Base-by-base conservation (phyloP, 2,888 invertebrate genomes). In the Trissoscelio sp. region DNA sequence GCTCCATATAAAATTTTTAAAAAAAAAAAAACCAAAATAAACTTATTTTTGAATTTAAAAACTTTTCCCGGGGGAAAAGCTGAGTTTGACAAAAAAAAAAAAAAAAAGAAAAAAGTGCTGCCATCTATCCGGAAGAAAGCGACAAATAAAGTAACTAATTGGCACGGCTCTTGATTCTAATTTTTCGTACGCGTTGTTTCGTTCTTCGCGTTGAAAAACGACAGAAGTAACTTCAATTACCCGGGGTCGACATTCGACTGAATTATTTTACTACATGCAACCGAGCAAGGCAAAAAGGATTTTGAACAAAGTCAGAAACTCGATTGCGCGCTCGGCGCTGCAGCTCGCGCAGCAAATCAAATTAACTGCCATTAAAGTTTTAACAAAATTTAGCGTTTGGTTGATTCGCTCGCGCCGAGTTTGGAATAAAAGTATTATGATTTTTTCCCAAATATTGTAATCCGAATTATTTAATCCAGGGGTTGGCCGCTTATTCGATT, bases 311-410 rank as follows among this genome's bases (percentile, higher is more conserved):
- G 78, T 78, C 70, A 58, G 78, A 70, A 78, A 70, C 64, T 70
- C 70, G 64, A 78, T 78, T 78, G 78, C 70, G 28, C 20, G n/a
- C n/a, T n/a, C 55, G 24, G 46, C n/a, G n/a, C 62, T 62, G 70
- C 12, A 62, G 70, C 62, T 62, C 69, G 55, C 78, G 46, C 58
- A 31, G 39, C 46, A 78, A 78, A 78, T 78, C 78, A 70, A 70
- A 78, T 78, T 78, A 78, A 70, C 57, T 57, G 64, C 78, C 57
- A 70, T 78, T 78, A 78, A 78, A 78, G 78, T 78, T 78, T 70
- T 78, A 70, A 70, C 64, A 28, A 64, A 78, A 78, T 78, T 78
- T 78, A 70, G 57, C 78, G 64, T 78, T 51, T 64, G 70, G 70
- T 64, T 78, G 78, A 73, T 72, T 79, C 72, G 58, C 46, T 58